These are phyloP conservation scores for Anneissia japonica DNA, from an alignment of 35 echinoderm and acorn worm genomes.

Conservation along the genomic window DNA sequence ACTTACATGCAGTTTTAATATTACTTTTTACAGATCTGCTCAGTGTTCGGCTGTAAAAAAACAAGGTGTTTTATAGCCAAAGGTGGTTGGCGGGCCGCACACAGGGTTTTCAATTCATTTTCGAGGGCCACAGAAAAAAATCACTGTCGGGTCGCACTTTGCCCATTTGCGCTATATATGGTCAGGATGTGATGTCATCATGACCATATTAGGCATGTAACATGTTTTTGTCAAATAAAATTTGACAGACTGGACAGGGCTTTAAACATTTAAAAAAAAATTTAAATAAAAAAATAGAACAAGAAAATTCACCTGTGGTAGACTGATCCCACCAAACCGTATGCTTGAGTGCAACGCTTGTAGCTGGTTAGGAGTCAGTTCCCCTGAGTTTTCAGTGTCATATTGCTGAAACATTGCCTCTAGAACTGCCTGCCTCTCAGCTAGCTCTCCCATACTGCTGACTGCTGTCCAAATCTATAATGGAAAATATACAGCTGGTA, in stretches of 20 bases:
- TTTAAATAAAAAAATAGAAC: neutral
- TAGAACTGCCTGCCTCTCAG: conserved; percentile 10
- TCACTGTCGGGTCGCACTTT: neutral
- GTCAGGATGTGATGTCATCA: neutral
- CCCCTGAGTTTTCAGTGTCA: conserved; percentile 58
- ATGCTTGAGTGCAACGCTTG: conserved; percentile 68
- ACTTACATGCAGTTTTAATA: too few relatives aligned
- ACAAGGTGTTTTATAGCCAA: too few relatives aligned
- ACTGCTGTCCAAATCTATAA: too few relatives aligned
- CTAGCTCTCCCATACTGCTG: conserved; percentile 16
- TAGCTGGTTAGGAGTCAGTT: conserved; percentile 57
- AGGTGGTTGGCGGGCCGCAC: too few relatives aligned
- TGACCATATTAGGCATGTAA: neutral
- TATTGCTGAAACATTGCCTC: conserved; percentile 59
- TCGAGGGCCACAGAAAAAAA: neutral
- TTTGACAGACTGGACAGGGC: neutral
- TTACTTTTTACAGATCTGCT: too few relatives aligned
- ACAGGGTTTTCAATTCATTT: too few relatives aligned
- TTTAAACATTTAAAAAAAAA: neutral
- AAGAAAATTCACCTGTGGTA: conserved; percentile 58
- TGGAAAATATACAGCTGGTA: too few relatives aligned
- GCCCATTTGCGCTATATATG: neutral
- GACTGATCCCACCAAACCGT: conserved; percentile 78
- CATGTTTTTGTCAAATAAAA: neutral
- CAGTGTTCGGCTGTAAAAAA: too few relatives aligned